These are phyloP conservation scores for Dicrurus megarhynchus DNA, from an alignment of 2,113 vertebrate genomes.

Conservation along the genomic window DNA sequence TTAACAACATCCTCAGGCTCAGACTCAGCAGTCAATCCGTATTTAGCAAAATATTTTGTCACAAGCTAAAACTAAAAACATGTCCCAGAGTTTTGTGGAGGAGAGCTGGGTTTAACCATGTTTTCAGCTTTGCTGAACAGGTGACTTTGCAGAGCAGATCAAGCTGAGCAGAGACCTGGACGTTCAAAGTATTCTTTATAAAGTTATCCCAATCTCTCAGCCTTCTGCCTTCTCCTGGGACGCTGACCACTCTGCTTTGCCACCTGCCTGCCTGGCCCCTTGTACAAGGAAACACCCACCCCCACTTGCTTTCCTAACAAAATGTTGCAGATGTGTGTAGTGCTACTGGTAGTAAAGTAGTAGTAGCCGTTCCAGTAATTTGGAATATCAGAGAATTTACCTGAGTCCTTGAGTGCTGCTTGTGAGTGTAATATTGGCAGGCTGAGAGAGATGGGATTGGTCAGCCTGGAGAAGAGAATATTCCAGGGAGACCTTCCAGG, in stretches of 20 bases:
- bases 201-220: background rate
- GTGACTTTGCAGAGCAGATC: background rate
- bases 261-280: background rate
- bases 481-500: background rate
- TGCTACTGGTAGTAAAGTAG: background rate
- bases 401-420: background rate
- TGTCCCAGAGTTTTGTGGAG: background rate
- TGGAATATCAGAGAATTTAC: background rate
- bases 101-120: background rate
- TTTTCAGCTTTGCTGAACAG: background rate
- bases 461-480: background rate
- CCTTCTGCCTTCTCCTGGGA: background rate
- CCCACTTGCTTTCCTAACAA: background rate
- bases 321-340: background rate
- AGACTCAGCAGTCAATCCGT: background rate
- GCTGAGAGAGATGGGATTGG: background rate
- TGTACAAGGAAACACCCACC: background rate
- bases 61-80: background rate
- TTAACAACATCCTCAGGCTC: background rate
- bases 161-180: background rate
- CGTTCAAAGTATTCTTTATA: background rate
- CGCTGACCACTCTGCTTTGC: background rate
- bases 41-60: background rate
- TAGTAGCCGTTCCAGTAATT: background rate
- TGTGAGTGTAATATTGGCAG: background rate